Evolutionary conservation across 2,113 vertebrate genomes (phyloP), one percentile per base, ranked within the genome.

Genomic region (Zingel zingel): DNA sequence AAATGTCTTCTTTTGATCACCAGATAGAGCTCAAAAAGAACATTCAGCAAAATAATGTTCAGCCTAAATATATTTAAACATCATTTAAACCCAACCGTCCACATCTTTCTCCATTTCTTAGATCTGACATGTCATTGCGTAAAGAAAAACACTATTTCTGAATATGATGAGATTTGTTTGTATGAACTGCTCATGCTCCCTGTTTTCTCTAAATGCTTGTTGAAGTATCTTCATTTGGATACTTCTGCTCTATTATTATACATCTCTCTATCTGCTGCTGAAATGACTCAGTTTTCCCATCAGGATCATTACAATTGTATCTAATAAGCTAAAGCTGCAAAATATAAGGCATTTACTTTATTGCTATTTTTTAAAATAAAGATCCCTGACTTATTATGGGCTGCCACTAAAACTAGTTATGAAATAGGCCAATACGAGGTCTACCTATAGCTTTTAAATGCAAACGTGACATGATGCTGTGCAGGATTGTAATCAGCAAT

Each of bases 401-500:
- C 65, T 71, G 67, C 68, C 23, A 63, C 21, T 62, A 61, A 76
- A 84, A 48, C 8, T 14, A 43, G 65, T 54, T 54, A 59, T 62
- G 57, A 66, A 77, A 64, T n/a, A 59, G 75, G 51, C 72, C 77
- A 79, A 84, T 50, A 45, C 59, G 67, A 88, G 62, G 73, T 80
- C 48, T n/a, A 15, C 71, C 63, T 85, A 70, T 84, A 81, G 78
- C 14, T 47, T 66, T 73, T 65, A 71, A 64, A 84, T 33, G 72
- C 72, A 79, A 70, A 74, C 56, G 23, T 75, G 75, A 82, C 71
- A 23, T 43, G 78, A 87, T 47, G 66, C 69, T 63, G 80, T 71
- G 86, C 87, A 70, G 79, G 85, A 90, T 74, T 83, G 86, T 68
- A 88, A 91, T 90, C 86, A 91, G 85, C 90, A 84, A 87, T 91